Conservation (phyloP, 1,140 invertebrate species). For the Gonioctena quinquepunctata region DNA sequence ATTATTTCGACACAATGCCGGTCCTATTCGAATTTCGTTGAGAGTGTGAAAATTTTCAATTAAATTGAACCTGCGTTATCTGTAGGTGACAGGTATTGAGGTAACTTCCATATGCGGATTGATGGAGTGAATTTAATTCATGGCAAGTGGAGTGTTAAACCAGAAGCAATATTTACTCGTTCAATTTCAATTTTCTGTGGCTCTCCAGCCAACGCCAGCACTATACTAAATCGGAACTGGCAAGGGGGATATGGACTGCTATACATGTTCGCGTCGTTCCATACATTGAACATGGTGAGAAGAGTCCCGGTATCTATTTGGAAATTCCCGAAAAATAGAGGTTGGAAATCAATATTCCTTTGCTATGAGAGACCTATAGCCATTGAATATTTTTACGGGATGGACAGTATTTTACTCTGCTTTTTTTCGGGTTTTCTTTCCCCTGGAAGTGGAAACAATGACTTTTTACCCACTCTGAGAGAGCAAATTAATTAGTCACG, state of each 20-base stretch:
- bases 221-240: not conserved
- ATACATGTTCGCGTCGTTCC: not conserved
- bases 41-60: constrained; percentile 10
- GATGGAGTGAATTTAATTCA: constrained; percentile 5
- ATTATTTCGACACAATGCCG: not conserved
- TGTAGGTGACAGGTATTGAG: constrained; percentile 13
- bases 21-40: not conserved
- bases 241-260: not conserved
- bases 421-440: too few relatives aligned
- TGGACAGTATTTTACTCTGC: too few relatives aligned
- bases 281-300: not conserved
- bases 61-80: constrained; percentile 7
- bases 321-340: not conserved
- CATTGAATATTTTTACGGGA: too few relatives aligned
- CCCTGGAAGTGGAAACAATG: too few relatives aligned
- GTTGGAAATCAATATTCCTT: too few relatives aligned
- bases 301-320: not conserved
- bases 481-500: too few relatives aligned
- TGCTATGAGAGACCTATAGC: too few relatives aligned
- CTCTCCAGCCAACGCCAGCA: not conserved
- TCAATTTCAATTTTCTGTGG: not conserved
- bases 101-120: constrained; percentile 5
- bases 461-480: too few relatives aligned
- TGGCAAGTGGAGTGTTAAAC: constrained; percentile 6
- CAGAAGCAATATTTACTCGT: constrained; percentile 5